Evolutionary conservation across 2,888 invertebrate species (phyloP).

Genomic region (Hirtodrosophila duncani): DNA sequence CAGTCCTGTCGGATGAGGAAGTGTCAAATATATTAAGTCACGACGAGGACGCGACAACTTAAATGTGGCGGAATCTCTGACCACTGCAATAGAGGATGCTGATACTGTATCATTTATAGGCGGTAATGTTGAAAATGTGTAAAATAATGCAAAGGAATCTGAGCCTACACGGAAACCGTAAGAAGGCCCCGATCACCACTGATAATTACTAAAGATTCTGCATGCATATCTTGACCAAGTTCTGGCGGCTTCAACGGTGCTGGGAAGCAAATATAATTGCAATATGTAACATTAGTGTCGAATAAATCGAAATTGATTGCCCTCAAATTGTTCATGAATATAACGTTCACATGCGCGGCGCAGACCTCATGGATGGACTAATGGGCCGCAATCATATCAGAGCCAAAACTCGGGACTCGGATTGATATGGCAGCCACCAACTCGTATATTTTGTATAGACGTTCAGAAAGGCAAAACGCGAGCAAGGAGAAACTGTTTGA

Average conservation of each 20-base stretch:
- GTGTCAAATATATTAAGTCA: constrained; percentile 7
- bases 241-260: constrained; percentile 5
- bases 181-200: constrained; percentile 10
- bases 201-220: constrained; percentile 6
- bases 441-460: too few relatives aligned
- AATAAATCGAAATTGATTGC: too few relatives aligned
- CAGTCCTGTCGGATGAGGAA: constrained; percentile 14
- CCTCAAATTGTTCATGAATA: too few relatives aligned
- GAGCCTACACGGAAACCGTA: not conserved
- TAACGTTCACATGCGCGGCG: too few relatives aligned
- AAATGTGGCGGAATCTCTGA: constrained; percentile 8
- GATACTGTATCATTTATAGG: constrained; percentile 3
- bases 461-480: too few relatives aligned
- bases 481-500: too few relatives aligned
- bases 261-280: constrained; percentile 6
- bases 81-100: constrained; percentile 13
- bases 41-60: constrained; percentile 9
- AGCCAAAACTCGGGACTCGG: too few relatives aligned
- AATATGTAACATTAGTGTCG: constrained; percentile 1
- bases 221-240: constrained; percentile 4
- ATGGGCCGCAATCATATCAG: too few relatives aligned
- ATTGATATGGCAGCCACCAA: too few relatives aligned
- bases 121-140: not conserved
- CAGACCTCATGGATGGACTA: too few relatives aligned
- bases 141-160: constrained; percentile 2